A percentile compares a stretch with the other conserved stretches of the same genome.
Evolutionary conservation across 2,797 vertebrate genomes (phyloP).

Genomic region (Clarias pachynema): DNA sequence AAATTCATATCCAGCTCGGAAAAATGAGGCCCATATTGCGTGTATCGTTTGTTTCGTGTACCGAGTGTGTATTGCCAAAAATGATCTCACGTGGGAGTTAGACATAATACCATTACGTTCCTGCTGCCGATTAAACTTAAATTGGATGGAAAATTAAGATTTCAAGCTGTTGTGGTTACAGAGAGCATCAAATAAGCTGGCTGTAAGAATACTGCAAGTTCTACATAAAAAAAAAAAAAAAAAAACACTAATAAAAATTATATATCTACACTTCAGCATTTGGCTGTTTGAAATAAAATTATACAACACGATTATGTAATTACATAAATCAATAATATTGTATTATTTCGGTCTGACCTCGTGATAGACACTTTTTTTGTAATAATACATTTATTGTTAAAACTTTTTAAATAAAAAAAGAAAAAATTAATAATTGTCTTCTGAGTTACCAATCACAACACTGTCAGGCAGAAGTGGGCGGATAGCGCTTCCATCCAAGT

Average conservation of each 20-base stretch:
- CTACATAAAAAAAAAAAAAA: neutral
- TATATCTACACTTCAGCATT: neutral
- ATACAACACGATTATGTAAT: neutral
- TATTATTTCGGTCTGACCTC: neutral
- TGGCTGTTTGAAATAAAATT: neutral
- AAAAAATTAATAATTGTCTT: too few relatives aligned
- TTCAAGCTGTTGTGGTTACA: neutral
- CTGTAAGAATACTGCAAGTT: neutral
- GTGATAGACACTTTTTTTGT: neutral
- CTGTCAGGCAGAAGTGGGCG: too few relatives aligned
- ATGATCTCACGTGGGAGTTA: neutral
- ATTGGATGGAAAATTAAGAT: neutral
- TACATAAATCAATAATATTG: neutral
- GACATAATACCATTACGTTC: neutral
- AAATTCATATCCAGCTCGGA: neutral
- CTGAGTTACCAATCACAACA: too few relatives aligned
- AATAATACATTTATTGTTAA: neutral
- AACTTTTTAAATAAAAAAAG: neutral
- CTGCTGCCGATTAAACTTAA: neutral
- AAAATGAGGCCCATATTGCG: neutral
- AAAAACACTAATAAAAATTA: neutral
- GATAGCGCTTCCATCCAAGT: too few relatives aligned
- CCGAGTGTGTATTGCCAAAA: neutral
- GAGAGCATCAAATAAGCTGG: neutral
- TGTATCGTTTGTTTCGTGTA: neutral